Conservation (phyloP, 2,113 vertebrate species). For the Leuciscus idus region DNA sequence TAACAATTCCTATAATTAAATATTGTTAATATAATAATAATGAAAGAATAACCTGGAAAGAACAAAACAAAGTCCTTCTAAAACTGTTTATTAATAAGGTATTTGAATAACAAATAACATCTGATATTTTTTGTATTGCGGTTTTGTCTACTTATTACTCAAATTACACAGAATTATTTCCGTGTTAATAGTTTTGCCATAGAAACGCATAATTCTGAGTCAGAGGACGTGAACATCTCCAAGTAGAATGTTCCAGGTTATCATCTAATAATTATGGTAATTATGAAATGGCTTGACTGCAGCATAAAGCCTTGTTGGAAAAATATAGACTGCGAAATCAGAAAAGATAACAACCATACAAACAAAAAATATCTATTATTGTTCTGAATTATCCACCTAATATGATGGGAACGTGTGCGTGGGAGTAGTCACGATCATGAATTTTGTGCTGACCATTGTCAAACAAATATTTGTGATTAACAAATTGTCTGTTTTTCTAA, state of each 20-base stretch:
- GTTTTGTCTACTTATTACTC: not conserved
- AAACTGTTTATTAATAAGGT: not conserved
- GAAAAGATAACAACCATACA: not conserved
- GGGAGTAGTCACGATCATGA: not conserved
- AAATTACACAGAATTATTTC: not conserved
- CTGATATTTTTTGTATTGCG: not conserved
- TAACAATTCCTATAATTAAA: not conserved
- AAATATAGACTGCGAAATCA: not conserved
- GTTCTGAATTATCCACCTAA: not conserved
- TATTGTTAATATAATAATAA: not conserved
- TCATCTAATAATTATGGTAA: not conserved
- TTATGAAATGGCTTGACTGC: not conserved
- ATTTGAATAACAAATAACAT: not conserved
- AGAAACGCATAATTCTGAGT: not conserved
- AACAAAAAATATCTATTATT: not conserved
- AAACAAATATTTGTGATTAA: not conserved
- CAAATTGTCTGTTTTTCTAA: not conserved
- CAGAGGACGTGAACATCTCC: not conserved
- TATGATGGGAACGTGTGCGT: not conserved
- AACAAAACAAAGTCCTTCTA: not conserved
- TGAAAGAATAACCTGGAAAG: not conserved
- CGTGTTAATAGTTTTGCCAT: not conserved
- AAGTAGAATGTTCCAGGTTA: not conserved
- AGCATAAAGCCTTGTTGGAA: not conserved
- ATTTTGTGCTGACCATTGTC: not conserved